Evolutionary conservation across 2,797 vertebrate species (phyloP).

Genomic region (Microtus obscurus): DNA sequence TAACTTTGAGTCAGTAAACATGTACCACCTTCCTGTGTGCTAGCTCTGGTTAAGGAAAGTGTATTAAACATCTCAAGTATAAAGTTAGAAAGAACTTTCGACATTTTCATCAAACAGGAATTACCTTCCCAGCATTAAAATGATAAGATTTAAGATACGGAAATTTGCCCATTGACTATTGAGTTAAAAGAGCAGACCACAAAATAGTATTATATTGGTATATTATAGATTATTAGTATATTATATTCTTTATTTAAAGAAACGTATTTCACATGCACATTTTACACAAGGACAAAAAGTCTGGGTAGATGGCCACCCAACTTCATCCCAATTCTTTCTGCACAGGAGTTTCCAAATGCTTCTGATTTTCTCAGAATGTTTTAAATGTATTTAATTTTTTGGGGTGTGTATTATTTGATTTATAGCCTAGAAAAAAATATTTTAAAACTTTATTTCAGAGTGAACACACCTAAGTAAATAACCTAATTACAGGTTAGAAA

Average conservation of each 20-base stretch:
- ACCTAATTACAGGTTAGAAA: conserved; percentile 7
- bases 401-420: conserved; percentile 31
- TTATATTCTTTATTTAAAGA: neutral
- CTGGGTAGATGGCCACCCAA: neutral
- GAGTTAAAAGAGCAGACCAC: conserved; percentile 18
- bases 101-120: conserved; percentile 22
- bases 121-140: conserved; percentile 9
- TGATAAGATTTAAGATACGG: neutral
- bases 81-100: neutral
- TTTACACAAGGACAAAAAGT: conserved; percentile 4
- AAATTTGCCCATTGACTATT: conserved; percentile 39
- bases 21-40: neutral
- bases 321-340: conserved; percentile 3
- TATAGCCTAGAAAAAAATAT: conserved; percentile 25
- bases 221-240: too few relatives aligned
- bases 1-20: conserved; percentile 30
- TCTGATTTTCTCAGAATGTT: neutral
- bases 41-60: conserved; percentile 12
- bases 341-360: neutral
- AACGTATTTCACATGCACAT: neutral
- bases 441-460: conserved; percentile 29
- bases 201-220: neutral
- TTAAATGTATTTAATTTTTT: neutral
- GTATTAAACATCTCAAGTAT: neutral
- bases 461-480: neutral